Evolutionary conservation across 2,888 invertebrate genomes (phyloP).

Genomic region (Drosophila histrio): DNA sequence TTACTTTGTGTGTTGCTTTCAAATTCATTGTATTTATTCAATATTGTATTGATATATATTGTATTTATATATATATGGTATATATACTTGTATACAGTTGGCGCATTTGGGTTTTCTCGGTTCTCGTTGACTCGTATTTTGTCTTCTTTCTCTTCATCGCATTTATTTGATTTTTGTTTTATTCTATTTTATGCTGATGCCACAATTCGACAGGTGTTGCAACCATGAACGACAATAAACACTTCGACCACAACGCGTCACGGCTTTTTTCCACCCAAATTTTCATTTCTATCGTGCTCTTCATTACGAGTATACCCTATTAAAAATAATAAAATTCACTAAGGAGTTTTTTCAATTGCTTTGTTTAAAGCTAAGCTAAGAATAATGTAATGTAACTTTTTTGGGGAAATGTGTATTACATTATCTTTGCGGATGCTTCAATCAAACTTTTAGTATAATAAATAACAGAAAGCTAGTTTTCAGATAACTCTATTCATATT

Average conservation of each 20-base stretch:
- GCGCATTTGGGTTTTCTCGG: slow-evolving; percentile 27
- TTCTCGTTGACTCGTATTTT: slow-evolving; percentile 20
- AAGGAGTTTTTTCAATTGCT: too few species aligned
- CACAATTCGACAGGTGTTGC: slow-evolving; percentile 62
- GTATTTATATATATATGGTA: not conserved
- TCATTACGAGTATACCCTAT: slow-evolving; percentile 1
- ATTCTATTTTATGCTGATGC: slow-evolving; percentile 57
- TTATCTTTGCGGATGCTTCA: too few species aligned
- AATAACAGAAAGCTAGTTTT: too few species aligned
- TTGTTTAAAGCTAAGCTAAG: too few species aligned
- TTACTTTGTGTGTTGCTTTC: slow-evolving; percentile 15
- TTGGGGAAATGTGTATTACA: too few species aligned
- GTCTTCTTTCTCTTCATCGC: slow-evolving; percentile 39
- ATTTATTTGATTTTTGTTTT: slow-evolving; percentile 32
- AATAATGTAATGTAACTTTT: too few species aligned
- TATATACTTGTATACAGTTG: not conserved
- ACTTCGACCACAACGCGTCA: slow-evolving; percentile 1
- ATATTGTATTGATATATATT: slow-evolving; percentile 30
- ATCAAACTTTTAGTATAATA: too few species aligned
- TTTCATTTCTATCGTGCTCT: slow-evolving; percentile 4
- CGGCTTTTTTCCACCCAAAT: not conserved
- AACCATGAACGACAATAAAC: slow-evolving; percentile 37
- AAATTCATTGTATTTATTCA: slow-evolving; percentile 31
- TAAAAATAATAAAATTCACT: too few species aligned
- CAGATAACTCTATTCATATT: too few species aligned